These are phyloP conservation scores for Tapirus indicus DNA, from an alignment of 2,797 vertebrate genomes.

Conservation along the genomic window DNA sequence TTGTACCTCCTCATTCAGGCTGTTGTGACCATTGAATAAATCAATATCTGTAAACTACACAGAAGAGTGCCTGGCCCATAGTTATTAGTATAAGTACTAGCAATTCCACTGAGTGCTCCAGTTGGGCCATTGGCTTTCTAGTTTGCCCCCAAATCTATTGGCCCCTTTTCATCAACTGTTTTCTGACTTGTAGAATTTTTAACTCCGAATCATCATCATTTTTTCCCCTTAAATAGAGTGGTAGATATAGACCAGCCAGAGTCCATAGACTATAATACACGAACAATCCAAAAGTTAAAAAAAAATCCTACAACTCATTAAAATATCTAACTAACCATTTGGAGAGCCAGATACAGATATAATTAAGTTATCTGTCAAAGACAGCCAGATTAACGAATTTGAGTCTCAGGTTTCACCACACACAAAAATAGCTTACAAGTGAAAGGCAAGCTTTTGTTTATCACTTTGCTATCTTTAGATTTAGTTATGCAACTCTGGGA, in stretches of 20 bases:
- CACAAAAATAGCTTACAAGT: not conserved
- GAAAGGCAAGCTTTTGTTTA: not conserved
- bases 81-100: not conserved
- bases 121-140: not conserved
- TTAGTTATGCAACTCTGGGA: not conserved
- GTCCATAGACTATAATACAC: not conserved
- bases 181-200: not conserved
- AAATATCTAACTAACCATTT: slow-evolving; percentile 28
- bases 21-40: not conserved
- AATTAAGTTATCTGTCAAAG: not conserved
- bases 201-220: not conserved
- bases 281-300: not conserved
- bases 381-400: not conserved
- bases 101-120: not conserved
- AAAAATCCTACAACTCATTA: not conserved
- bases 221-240: not conserved
- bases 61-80: not conserved
- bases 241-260: not conserved
- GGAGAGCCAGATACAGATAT: not conserved
- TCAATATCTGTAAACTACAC: not conserved
- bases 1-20: not conserved
- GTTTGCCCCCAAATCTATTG: not conserved
- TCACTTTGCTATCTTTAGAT: not conserved
- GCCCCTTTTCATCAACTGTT: not conserved
- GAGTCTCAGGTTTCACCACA: not conserved